A percentile compares a stretch with the other conserved stretches of the same genome.
These are phyloP conservation scores for Percopsis transmontana DNA, from an alignment of 2,113 vertebrate species.

Conservation along the genomic window DNA sequence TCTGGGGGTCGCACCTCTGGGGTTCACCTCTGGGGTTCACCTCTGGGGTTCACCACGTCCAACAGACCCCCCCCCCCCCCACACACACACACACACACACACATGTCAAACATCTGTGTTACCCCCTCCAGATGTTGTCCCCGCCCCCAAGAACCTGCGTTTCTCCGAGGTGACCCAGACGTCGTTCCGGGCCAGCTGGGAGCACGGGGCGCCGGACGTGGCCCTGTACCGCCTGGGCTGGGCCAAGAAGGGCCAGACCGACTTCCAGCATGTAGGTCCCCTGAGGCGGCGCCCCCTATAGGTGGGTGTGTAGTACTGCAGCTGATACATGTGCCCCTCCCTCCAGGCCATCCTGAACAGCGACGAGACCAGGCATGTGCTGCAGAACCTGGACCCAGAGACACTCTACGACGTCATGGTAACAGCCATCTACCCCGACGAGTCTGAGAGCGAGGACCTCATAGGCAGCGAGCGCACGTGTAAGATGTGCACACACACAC, in stretches of 20 bases:
- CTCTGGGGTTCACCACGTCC: no score
- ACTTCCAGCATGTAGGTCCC: conserved; percentile 65
- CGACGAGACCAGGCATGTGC: conserved; percentile 81
- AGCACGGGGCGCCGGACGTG: conserved; percentile 91
- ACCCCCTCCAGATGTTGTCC: conserved; percentile 80
- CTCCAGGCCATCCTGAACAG: conserved; percentile 84
- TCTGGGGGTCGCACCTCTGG: no score
- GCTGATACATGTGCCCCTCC: conserved; percentile 7
- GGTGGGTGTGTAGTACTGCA: no score
- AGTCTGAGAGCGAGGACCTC: conserved; percentile 93
- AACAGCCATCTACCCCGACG: conserved; percentile 96
- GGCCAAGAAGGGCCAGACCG: conserved; percentile 74
- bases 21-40: no score
- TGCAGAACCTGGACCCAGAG: conserved; percentile 87
- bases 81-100: neutral
- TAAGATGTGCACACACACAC: conserved; percentile 71
- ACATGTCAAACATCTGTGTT: conserved; percentile 14
- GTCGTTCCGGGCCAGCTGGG: conserved; percentile 90
- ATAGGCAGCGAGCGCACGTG: conserved; percentile 86
- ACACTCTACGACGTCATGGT: conserved; percentile 87
- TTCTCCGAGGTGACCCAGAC: conserved; percentile 86
- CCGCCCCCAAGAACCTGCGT: conserved; percentile 86
- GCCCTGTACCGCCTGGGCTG: conserved; percentile 89
- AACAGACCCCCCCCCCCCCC: conserved; percentile 2
- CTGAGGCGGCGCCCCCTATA: neutral